Evolutionary conservation across 1,140 invertebrate species (phyloP).

Genomic region (Steinernema feltiae): DNA sequence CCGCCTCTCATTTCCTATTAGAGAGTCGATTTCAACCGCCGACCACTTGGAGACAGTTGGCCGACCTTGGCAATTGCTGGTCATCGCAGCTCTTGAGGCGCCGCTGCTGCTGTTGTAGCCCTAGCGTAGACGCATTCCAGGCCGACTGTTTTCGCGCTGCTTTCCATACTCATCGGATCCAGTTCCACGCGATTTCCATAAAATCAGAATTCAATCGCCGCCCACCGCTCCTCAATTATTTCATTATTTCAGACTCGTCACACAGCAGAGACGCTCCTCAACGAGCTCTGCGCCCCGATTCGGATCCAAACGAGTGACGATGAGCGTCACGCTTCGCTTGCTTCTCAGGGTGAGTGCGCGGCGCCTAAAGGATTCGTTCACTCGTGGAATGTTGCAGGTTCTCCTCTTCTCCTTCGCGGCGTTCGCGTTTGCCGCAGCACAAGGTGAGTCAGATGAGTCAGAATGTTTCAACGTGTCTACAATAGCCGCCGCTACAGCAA

Average conservation of each 20-base stretch:
- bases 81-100: too few species aligned
- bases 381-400: not conserved
- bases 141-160: not conserved
- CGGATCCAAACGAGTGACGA: slow-evolving; percentile 12
- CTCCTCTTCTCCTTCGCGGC: not conserved
- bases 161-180: not conserved
- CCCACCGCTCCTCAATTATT: not conserved
- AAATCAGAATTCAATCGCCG: not conserved
- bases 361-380: not conserved
- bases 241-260: not conserved
- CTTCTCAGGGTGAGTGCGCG: not conserved
- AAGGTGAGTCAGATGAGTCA: not conserved
- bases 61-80: slow-evolving; percentile 4
- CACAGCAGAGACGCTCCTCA: not conserved
- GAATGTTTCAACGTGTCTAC: too few species aligned
- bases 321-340: slow-evolving; percentile 7
- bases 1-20: not conserved
- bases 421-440: not conserved
- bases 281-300: not conserved
- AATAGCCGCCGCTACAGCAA: too few species aligned
- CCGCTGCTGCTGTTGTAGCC: not conserved
- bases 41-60: not conserved
- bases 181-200: slow-evolving; percentile 1
- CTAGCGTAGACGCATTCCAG: not conserved
- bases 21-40: not conserved